Conservation (phyloP, 2,888 invertebrate genomes). For the Bedellia somnulentella region DNA sequence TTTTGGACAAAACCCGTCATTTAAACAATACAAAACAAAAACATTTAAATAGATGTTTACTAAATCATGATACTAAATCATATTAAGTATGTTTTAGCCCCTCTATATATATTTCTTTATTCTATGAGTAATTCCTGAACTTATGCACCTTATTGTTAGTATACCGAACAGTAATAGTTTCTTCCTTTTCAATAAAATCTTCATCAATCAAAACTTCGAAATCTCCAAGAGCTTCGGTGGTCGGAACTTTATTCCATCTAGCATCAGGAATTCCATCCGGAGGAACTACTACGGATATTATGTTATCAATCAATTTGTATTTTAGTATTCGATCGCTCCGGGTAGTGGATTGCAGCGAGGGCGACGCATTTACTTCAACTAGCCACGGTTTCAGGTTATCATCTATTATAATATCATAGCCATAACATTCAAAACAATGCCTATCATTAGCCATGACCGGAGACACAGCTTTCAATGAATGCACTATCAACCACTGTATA, state of each 20-base stretch:
- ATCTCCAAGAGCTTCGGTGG: slow-evolving; percentile 74
- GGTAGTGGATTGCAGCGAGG: slow-evolving; percentile 91
- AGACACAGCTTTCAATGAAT: slow-evolving; percentile 89
- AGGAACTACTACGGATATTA: slow-evolving; percentile 86
- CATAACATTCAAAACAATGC: slow-evolving; percentile 93
- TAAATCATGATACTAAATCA: too few relatives aligned
- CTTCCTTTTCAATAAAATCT: slow-evolving; percentile 71
- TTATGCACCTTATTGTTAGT: slow-evolving; percentile 19
- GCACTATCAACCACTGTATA: slow-evolving; percentile 88
- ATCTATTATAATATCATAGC: slow-evolving; percentile 95
- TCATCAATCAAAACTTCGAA: slow-evolving; percentile 85
- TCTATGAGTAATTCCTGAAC: too few relatives aligned
- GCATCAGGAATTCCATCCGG: slow-evolving; percentile 88
- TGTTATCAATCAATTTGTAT: slow-evolving; percentile 91
- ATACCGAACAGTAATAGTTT: too few relatives aligned
- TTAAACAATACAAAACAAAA: too few relatives aligned
- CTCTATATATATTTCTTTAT: too few relatives aligned
- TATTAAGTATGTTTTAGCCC: too few relatives aligned
- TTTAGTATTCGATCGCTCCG: slow-evolving; percentile 92
- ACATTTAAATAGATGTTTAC: too few relatives aligned
- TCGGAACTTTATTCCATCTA: slow-evolving; percentile 83
- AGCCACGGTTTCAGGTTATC: slow-evolving; percentile 93
- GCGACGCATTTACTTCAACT: slow-evolving; percentile 95
- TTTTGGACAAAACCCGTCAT: too few relatives aligned
- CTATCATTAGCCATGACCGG: slow-evolving; percentile 92